Evolutionary conservation across 1,140 invertebrate species (phyloP).

Genomic region (Berghia stephanieae): DNA sequence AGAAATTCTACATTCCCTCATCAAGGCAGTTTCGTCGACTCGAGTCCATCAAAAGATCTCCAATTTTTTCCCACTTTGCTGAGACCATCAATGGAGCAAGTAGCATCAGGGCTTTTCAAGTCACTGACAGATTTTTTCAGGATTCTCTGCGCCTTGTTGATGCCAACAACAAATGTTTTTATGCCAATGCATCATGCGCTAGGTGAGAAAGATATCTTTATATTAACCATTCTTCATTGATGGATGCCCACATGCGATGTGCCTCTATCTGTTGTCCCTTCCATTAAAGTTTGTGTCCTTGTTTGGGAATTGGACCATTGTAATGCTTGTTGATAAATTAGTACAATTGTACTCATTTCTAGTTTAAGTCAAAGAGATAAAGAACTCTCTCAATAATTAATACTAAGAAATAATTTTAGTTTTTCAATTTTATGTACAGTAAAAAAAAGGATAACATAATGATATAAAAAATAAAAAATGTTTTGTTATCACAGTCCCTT

Average conservation of each 20-base stretch:
- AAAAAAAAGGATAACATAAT: no score
- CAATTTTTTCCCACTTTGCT: constrained; percentile 70
- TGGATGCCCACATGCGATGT: not conserved
- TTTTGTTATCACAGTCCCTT: no score
- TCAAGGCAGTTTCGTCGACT: constrained; percentile 70
- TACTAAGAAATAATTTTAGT: no score
- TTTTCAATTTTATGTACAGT: no score
- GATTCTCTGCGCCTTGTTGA: constrained; percentile 66
- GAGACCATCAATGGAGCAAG: constrained; percentile 69
- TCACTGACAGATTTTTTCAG: constrained; percentile 66
- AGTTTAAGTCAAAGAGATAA: no score
- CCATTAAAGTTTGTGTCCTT: not conserved
- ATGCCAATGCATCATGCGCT: constrained; percentile 48
- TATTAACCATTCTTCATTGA: not conserved
- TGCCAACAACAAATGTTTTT: constrained; percentile 63
- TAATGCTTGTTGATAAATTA: not conserved
- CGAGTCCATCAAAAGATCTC: constrained; percentile 68
- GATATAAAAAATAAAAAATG: no score
- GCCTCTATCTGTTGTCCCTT: not conserved
- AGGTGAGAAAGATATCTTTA: constrained; percentile 45
- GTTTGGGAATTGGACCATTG: not conserved
- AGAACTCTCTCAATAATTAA: no score
- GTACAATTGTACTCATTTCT: no score
- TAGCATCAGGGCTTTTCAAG: constrained; percentile 72
- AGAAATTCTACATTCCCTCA: constrained; percentile 69